Conservation (phyloP, 64 coral and sea anemone genomes). For the Orbicella faveolata region DNA sequence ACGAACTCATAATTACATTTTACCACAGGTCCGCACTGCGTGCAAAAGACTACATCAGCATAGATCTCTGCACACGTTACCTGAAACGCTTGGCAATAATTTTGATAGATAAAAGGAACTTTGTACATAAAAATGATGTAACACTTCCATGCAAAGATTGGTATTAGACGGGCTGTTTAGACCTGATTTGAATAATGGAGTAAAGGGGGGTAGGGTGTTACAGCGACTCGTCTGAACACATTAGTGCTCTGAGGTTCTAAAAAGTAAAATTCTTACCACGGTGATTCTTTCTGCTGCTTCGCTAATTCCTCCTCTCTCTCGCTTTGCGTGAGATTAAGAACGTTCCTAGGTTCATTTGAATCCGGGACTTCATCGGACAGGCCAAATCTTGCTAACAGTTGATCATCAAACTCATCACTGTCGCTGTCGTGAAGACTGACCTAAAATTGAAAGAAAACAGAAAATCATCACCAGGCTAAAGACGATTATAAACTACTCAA, state of each 20-base stretch:
- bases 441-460: background rate
- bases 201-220: background rate
- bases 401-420: conserved; percentile 75
- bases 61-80: too few relatives aligned
- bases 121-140: too few relatives aligned
- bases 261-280: conserved; percentile 13
- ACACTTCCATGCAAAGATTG: too few relatives aligned
- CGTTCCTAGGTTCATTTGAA: conserved; percentile 24
- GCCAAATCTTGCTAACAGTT: conserved; percentile 74
- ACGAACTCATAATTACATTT: too few relatives aligned
- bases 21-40: too few relatives aligned
- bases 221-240: background rate
- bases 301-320: conserved; percentile 54
- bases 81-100: too few relatives aligned
- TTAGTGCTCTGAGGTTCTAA: background rate
- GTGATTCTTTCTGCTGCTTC: conserved; percentile 65
- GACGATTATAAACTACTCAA: too few relatives aligned
- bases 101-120: too few relatives aligned
- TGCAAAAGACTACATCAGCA: too few relatives aligned
- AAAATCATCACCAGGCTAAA: background rate
- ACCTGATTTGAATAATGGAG: too few relatives aligned
- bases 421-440: conserved; percentile 56
- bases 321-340: conserved; percentile 49
- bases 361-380: conserved; percentile 69
- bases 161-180: too few relatives aligned